Evolutionary conservation across 1,140 invertebrate genomes (phyloP).

Genomic region (Amyelois transitella): DNA sequence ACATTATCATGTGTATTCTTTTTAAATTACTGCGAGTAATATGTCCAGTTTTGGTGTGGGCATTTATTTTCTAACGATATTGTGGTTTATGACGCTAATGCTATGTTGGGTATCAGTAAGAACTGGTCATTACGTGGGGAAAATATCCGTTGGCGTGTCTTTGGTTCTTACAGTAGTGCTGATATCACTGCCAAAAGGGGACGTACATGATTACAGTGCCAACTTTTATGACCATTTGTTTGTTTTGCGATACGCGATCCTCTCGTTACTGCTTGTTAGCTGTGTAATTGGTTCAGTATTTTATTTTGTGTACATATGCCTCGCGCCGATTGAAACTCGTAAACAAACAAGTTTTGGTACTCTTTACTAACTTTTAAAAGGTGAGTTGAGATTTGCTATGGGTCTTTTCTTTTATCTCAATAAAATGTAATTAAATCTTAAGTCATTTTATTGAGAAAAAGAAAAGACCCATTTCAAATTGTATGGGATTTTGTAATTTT

Average conservation of each 20-base stretch:
- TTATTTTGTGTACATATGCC: slow-evolving; percentile 47
- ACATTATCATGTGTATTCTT: background rate
- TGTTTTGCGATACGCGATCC: slow-evolving; percentile 42
- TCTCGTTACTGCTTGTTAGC: slow-evolving; percentile 46
- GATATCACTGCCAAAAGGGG: slow-evolving; percentile 47
- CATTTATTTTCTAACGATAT: slow-evolving; percentile 53
- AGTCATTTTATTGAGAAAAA: too few species aligned
- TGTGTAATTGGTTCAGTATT: slow-evolving; percentile 36
- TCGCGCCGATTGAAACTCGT: slow-evolving; percentile 48
- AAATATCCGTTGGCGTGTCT: slow-evolving; percentile 40
- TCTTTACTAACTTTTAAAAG: slow-evolving; percentile 27
- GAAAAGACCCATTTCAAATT: too few species aligned
- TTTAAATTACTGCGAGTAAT: slow-evolving; percentile 8
- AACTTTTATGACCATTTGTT: slow-evolving; percentile 62
- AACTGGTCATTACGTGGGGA: slow-evolving; percentile 60
- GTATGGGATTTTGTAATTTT: too few species aligned
- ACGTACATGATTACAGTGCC: slow-evolving; percentile 22
- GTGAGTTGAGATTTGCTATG: slow-evolving; percentile 32
- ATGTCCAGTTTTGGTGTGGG: slow-evolving; percentile 58
- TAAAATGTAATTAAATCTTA: too few species aligned
- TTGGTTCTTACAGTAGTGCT: slow-evolving; percentile 48
- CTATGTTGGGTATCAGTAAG: slow-evolving; percentile 58
- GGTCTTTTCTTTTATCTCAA: too few species aligned
- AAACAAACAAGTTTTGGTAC: slow-evolving; percentile 50
- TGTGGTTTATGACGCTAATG: slow-evolving; percentile 55